Evolutionary conservation across 2,113 vertebrate genomes (phyloP).

Genomic region (Haemorhous mexicanus): DNA sequence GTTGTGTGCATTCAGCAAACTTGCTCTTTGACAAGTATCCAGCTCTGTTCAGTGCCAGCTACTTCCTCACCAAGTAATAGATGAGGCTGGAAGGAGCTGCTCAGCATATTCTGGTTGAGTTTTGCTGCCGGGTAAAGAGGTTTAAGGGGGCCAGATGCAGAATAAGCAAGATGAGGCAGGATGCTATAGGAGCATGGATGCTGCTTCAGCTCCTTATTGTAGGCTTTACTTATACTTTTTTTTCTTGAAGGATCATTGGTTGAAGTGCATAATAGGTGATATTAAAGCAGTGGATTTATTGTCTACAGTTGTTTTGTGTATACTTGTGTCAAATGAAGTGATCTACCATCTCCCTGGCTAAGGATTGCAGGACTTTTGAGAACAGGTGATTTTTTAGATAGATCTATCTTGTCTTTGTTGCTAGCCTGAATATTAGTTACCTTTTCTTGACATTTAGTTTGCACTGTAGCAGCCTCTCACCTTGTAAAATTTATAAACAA

Average conservation of each 20-base stretch:
- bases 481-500: neutral
- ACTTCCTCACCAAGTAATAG: slow-evolving; percentile 8
- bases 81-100: neutral
- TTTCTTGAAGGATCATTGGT: neutral
- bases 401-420: neutral
- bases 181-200: neutral
- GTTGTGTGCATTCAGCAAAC: neutral
- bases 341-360: neutral
- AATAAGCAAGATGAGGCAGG: neutral
- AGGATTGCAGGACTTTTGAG: neutral
- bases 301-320: neutral
- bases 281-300: neutral
- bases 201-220: neutral
- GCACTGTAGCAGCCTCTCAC: neutral
- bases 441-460: neutral
- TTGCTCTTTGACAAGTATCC: slow-evolving; percentile 25
- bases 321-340: neutral
- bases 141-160: neutral
- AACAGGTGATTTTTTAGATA: neutral
- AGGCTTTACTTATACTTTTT: neutral
- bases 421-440: neutral
- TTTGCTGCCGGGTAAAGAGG: neutral
- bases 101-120: neutral
- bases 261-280: neutral
- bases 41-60: neutral